A percentile compares a stretch with the other conserved stretches of the same genome.
These are phyloP conservation scores for Pammene fasciana DNA, from an alignment of 2,888 invertebrate genomes.

Conservation along the genomic window DNA sequence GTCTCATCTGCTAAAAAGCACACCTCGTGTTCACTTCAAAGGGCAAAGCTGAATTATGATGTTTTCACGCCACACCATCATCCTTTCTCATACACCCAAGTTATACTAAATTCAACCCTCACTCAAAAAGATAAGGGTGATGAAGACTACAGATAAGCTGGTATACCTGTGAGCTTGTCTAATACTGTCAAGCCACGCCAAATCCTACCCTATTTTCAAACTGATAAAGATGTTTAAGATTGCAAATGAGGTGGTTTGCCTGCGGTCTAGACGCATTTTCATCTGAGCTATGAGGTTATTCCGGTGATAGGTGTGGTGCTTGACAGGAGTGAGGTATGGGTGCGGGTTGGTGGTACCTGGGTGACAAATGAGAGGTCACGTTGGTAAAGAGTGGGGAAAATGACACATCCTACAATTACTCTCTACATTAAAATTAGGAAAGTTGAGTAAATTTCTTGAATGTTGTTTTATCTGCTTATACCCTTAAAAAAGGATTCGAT, in stretches of 20 bases:
- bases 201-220: background rate
- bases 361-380: conserved; percentile 14
- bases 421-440: too few species aligned
- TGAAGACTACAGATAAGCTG: background rate
- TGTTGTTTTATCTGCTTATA: too few species aligned
- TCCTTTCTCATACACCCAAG: background rate
- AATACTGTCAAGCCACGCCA: background rate
- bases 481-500: too few species aligned
- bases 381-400: background rate
- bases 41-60: conserved; percentile 41
- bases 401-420: background rate
- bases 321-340: conserved; percentile 33
- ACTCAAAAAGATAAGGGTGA: background rate
- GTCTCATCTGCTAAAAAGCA: conserved; percentile 41
- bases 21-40: conserved; percentile 39
- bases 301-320: conserved; percentile 40
- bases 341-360: background rate
- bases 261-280: conserved; percentile 45
- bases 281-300: conserved; percentile 43
- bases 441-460: too few species aligned
- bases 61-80: conserved; percentile 31
- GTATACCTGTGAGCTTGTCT: conserved; percentile 2
- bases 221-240: background rate
- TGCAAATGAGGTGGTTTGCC: background rate
- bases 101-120: background rate